phyloP scores from a whole-genome alignment of 2,113 vertebrate genomes.

The Nothoprocta perdicaria region DNA sequence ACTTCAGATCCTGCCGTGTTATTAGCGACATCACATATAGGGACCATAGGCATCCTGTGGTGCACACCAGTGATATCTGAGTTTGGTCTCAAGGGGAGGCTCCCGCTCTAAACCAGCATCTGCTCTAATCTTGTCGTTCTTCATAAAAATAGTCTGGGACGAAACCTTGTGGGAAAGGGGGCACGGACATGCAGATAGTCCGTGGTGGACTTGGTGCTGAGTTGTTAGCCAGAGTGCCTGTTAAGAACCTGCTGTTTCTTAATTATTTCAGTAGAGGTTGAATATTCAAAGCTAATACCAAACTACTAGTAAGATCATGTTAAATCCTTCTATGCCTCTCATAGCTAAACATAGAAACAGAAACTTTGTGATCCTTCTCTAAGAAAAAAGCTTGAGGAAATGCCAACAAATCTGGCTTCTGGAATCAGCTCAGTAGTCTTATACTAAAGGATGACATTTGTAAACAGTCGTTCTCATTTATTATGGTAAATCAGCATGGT shows the following conservation, averaged over 20 bases:
- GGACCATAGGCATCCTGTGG: neutral
- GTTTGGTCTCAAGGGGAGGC: neutral
- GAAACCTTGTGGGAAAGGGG: neutral
- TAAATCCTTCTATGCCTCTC: neutral
- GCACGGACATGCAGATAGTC: fast-evolving
- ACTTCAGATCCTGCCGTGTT: neutral
- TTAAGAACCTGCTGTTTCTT: neutral
- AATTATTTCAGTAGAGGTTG: neutral
- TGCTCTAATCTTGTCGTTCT: neutral
- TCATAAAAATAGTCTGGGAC: neutral
- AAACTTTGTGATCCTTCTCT: neutral
- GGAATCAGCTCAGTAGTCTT: neutral
- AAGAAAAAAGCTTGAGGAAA: neutral
- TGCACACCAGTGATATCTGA: neutral
- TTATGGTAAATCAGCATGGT: neutral
- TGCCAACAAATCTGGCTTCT: neutral
- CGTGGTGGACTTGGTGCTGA: neutral
- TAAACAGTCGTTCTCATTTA: neutral
- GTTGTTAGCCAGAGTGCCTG: neutral
- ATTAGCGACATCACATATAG: fast-evolving
- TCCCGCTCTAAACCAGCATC: neutral
- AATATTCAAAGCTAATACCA: neutral
- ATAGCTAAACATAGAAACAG: neutral
- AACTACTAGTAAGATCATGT: neutral
- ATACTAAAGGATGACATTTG: neutral